phyloP scores from a whole-genome alignment of 2,797 vertebrate species.

The Alosa sapidissima region DNA sequence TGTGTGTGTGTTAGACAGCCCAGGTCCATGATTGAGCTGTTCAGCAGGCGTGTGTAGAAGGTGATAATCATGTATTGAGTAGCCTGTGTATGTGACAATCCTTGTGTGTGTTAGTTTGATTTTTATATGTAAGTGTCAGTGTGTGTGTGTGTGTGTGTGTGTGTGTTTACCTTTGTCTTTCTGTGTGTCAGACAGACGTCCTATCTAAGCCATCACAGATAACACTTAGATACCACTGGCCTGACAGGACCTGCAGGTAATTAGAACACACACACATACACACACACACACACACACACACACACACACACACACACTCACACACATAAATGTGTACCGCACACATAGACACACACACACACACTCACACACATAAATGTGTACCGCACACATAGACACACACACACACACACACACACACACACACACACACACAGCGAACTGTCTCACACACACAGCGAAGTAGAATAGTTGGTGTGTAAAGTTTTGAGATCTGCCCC shows the following conservation, averaged over 20 bases:
- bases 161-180: no score
- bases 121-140: no score
- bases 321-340: no score
- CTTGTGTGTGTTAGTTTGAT: no score
- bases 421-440: slow-evolving; percentile 23
- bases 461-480: not conserved
- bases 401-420: slow-evolving; percentile 26
- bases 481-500: not conserved
- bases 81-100: not conserved
- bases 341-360: not conserved
- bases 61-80: not conserved
- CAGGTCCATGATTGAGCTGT: not conserved
- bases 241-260: no score
- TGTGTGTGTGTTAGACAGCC: not conserved
- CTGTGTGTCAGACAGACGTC: no score
- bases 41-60: no score
- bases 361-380: no score
- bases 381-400: not conserved
- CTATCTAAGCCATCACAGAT: no score
- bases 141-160: not conserved
- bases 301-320: not conserved
- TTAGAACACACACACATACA: no score
- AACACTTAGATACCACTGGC: no score
- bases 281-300: not conserved
- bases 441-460: slow-evolving; percentile 8